Conservation (phyloP, 1,140 invertebrate genomes). For the Bombus sibiricus region DNA sequence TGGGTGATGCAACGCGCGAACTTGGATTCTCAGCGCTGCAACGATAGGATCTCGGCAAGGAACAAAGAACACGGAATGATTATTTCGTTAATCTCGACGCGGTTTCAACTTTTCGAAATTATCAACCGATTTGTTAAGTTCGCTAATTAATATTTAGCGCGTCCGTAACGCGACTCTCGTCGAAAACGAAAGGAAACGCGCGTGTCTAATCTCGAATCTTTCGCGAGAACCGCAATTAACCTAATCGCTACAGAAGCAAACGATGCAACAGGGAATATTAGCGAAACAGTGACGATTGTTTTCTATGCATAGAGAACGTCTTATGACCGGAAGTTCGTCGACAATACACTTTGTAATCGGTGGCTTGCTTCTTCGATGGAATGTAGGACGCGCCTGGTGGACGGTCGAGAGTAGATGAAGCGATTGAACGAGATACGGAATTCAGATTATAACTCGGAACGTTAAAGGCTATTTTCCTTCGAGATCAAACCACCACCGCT, state of each 20-base stretch:
- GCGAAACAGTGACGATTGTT: conserved; percentile 1
- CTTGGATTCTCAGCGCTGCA: no score
- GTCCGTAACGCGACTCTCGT: not conserved
- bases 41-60: no score
- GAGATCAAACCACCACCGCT: conserved; percentile 45
- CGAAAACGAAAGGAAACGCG: not conserved
- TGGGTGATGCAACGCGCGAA: no score
- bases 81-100: no score
- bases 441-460: conserved; percentile 47
- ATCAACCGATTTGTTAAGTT: no score
- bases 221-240: not conserved
- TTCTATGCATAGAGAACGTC: not conserved
- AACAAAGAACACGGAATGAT: no score
- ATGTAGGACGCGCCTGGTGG: not conserved
- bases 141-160: no score
- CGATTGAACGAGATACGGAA: conserved; percentile 47
- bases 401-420: conserved; percentile 10
- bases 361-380: conserved; percentile 22
- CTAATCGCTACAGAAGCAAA: not conserved
- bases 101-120: no score
- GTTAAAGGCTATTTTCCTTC: conserved; percentile 57
- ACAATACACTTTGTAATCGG: not conserved
- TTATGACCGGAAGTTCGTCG: not conserved
- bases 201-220: not conserved
- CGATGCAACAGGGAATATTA: not conserved